Evolutionary conservation across 2,797 vertebrate genomes (phyloP).

Genomic region (Siniperca obscura): DNA sequence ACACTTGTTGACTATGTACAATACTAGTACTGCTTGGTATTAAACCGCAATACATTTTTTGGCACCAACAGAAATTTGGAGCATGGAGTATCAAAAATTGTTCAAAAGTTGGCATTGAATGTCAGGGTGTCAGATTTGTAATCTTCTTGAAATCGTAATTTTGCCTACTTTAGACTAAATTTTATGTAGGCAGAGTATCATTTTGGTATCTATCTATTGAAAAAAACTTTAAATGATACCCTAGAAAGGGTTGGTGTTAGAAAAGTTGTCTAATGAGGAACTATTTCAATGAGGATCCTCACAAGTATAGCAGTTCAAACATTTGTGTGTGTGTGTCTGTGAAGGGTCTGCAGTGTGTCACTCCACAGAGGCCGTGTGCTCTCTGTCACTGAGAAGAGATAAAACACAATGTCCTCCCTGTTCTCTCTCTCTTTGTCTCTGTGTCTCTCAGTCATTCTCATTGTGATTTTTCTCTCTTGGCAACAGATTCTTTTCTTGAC

Average conservation of each 20-base stretch:
- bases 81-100: too few species aligned
- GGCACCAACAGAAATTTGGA: not conserved
- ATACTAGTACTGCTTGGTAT: not conserved
- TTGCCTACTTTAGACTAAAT: not conserved
- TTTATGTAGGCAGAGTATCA: not conserved
- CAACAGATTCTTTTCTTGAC: not conserved
- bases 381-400: slow-evolving; percentile 73
- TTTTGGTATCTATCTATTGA: not conserved
- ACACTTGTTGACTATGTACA: not conserved
- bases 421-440: slow-evolving; percentile 48
- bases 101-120: too few species aligned
- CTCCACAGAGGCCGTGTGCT: slow-evolving; percentile 66
- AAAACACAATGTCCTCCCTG: slow-evolving; percentile 77
- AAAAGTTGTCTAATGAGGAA: not conserved
- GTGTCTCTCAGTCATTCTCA: slow-evolving; percentile 16
- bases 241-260: not conserved
- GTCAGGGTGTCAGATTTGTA: too few species aligned
- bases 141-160: not conserved
- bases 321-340: slow-evolving; percentile 35
- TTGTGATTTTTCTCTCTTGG: not conserved
- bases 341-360: slow-evolving; percentile 77
- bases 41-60: not conserved
- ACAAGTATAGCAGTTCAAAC: slow-evolving; percentile 1
- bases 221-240: not conserved
- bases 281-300: not conserved